Evolutionary conservation across 2,888 invertebrate species (phyloP).

Genomic region (Torymus texanus): DNA sequence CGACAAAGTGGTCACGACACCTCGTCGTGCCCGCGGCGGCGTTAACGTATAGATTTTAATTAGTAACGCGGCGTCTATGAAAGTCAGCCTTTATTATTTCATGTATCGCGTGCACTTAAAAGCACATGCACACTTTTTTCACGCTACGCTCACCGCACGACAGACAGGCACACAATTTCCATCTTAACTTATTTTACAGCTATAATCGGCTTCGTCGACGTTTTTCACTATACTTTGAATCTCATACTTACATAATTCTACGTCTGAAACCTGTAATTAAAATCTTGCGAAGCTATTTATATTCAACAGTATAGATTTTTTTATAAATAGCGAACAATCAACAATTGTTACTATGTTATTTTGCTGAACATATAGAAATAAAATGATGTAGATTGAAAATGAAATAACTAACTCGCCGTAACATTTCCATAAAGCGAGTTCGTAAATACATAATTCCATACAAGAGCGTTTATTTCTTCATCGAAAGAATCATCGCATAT

Average conservation of each 20-base stretch:
- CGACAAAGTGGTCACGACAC: constrained; percentile 61
- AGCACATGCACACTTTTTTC: not conserved
- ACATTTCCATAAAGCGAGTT: constrained; percentile 22
- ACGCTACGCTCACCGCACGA: not conserved
- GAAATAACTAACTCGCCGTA: constrained; percentile 8
- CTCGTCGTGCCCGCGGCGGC: constrained; percentile 55
- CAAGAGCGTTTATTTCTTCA: constrained; percentile 47
- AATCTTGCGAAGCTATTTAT: constrained; percentile 14
- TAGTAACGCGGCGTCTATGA: constrained; percentile 59
- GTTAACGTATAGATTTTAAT: constrained; percentile 61
- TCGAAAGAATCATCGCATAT: constrained; percentile 41
- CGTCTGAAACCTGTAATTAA: constrained; percentile 18
- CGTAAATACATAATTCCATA: constrained; percentile 32
- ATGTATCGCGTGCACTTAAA: constrained; percentile 62
- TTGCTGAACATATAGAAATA: too few relatives aligned
- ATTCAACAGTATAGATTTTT: not conserved
- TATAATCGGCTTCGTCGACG: not conserved
- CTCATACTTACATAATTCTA: too few relatives aligned
- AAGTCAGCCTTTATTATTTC: constrained; percentile 55
- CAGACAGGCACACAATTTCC: constrained; percentile 9
- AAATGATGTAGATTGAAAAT: too few relatives aligned
- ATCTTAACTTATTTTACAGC: constrained; percentile 1
- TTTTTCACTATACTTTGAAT: not conserved
- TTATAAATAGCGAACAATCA: too few relatives aligned
- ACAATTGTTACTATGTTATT: too few relatives aligned